Conservation (phyloP, 2,797 vertebrate genomes). For the Synanceia verrucosa region DNA sequence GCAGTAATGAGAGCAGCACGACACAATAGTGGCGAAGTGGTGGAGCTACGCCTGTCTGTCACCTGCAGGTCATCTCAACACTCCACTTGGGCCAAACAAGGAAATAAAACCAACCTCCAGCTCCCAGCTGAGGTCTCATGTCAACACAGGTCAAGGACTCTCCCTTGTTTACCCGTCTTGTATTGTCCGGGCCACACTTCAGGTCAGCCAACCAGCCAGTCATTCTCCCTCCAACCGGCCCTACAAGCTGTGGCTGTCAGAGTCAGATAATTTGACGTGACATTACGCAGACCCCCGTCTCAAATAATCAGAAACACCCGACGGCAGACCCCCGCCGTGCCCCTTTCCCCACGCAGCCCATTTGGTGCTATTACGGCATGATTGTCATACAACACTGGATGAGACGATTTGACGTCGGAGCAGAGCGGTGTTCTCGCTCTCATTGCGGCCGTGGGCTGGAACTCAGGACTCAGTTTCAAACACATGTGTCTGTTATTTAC, state of each 20-base stretch:
- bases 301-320: conserved; percentile 97
- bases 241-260: conserved; percentile 94
- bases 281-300: conserved; percentile 93
- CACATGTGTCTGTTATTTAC: conserved; percentile 84
- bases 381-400: conserved; percentile 86
- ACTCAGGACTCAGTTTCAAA: conserved; percentile 75
- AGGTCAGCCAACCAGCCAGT: conserved; percentile 29
- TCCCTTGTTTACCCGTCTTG: conserved; percentile 73
- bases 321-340: conserved; percentile 59
- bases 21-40: conserved; percentile 54
- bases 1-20: conserved; percentile 51
- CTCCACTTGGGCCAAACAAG: conserved; percentile 60
- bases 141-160: conserved; percentile 80
- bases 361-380: conserved; percentile 94
- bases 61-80: conserved; percentile 48
- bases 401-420: conserved; percentile 77
- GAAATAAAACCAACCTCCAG: conserved; percentile 49
- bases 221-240: conserved; percentile 43
- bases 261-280: conserved; percentile 95
- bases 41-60: conserved; percentile 37
- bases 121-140: conserved; percentile 51
- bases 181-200: conserved; percentile 79
- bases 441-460: conserved; percentile 72
- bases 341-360: conserved; percentile 78
- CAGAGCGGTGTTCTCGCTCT: conserved; percentile 66